Evolutionary conservation across 2,888 invertebrate species (phyloP), one percentile per base, ranked within the genome.

Genomic region (Spodoptera littoralis): DNA sequence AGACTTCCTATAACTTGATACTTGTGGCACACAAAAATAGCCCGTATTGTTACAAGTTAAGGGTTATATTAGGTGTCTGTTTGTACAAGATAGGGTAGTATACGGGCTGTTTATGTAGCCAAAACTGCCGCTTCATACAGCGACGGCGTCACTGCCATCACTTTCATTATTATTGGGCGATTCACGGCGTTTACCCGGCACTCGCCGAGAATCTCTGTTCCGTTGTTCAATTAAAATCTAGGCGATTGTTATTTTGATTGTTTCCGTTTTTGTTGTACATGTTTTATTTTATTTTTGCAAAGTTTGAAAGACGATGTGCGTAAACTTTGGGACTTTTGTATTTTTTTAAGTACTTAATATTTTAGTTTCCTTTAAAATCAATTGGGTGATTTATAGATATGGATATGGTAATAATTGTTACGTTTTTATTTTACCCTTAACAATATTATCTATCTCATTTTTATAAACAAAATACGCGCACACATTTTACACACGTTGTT

Each of bases 121-220:
- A 88, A 94, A 95, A 95, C 92, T 89, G 94, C 88, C 93, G 92
- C 92, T 94, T 94, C 93, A 94, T 94, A 94, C 93, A 93, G 92
- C 92, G 92, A 90, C 91, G 91, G 91, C 93, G 91, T 91, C 92
- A 90, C 88, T 86, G 89, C 93, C 92, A 92, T 94, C 94, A 92
- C 90, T 93, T 95, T 95, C 95, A 95, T 95, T 95, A 94, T 95
- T 95, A 95, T 95, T 94, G 92, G 93, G 90, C 95, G 93, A 95
- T 95, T 94, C 93, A 91, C 91, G 91, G 89, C 93, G 92, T 93
- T 93, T 93, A 93, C 92, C 87, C 90, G 89, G 88, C 88, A 89
- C 90, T 91, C 88, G 84, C 79, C 77, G 85, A 83, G 86, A 91
- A 91, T 93, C 92, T 91, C 90, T 84, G 91, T 88, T 88, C 88